Evolutionary conservation across 2,888 invertebrate species (phyloP).

Genomic region (Hemaris fuciformis): DNA sequence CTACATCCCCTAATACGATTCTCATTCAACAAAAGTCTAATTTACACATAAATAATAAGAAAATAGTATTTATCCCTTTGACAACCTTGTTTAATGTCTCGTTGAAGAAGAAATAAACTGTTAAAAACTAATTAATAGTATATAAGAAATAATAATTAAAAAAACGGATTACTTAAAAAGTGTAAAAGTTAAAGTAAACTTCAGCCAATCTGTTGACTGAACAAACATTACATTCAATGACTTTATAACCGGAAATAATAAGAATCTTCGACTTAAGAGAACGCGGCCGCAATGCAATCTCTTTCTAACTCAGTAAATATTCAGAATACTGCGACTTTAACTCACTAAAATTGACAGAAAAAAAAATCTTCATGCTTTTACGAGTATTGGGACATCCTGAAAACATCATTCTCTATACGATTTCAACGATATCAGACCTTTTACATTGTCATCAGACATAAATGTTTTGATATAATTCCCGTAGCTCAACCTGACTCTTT

Average conservation of each 20-base stretch:
- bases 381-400: not conserved
- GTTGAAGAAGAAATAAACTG: no score
- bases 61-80: not conserved
- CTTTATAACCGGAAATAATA: not conserved
- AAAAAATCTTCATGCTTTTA: not conserved
- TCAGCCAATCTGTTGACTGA: not conserved
- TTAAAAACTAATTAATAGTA: no score
- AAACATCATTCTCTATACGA: not conserved
- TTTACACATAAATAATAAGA: no score
- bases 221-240: not conserved
- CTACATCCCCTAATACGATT: no score
- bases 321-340: not conserved
- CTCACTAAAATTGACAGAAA: not conserved
- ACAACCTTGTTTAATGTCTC: no score
- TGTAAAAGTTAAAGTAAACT: not conserved
- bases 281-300: not conserved
- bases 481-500: not conserved
- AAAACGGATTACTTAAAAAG: no score
- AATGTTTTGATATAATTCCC: not conserved
- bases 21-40: no score
- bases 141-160: no score
- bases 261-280: not conserved
- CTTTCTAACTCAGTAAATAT: not conserved
- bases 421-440: not conserved
- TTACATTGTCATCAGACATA: not conserved